phyloP scores from a whole-genome alignment of 2,797 vertebrate species.

The Saguinus oedipus region DNA sequence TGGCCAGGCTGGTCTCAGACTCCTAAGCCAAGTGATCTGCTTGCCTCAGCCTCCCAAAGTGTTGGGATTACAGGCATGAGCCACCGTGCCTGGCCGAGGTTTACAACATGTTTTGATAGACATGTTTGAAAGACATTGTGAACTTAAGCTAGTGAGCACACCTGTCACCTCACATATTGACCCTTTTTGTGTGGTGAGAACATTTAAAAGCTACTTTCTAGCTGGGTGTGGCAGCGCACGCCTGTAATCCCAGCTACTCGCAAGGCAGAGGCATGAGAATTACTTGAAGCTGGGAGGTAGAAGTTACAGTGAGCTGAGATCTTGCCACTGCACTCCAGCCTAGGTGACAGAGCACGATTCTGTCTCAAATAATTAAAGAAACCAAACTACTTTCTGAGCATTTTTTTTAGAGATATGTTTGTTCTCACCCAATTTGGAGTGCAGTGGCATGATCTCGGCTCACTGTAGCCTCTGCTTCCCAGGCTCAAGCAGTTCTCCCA shows the following conservation, averaged over 20 bases:
- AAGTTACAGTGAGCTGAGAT: background rate
- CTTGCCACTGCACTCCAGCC: background rate
- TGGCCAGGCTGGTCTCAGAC: background rate
- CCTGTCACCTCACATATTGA: background rate
- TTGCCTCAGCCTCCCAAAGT: background rate
- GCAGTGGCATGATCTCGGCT: background rate
- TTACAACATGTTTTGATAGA: background rate
- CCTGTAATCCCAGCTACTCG: background rate
- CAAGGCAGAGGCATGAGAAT: background rate
- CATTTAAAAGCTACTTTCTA: background rate
- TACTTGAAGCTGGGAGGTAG: background rate
- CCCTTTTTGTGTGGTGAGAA: background rate
- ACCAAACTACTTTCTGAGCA: background rate
- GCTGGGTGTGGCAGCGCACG: background rate
- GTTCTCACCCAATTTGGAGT: background rate
- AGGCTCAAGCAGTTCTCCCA: background rate
- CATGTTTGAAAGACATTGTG: background rate
- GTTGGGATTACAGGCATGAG: background rate
- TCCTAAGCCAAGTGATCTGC: background rate
- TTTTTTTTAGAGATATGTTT: background rate
- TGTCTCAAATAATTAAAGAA: background rate
- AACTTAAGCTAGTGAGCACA: background rate
- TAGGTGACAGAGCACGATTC: background rate
- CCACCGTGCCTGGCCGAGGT: background rate
- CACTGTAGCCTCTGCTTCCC: background rate